Evolutionary conservation across 2,113 vertebrate species (phyloP).

Genomic region (Leptobrachium ailaonicum): DNA sequence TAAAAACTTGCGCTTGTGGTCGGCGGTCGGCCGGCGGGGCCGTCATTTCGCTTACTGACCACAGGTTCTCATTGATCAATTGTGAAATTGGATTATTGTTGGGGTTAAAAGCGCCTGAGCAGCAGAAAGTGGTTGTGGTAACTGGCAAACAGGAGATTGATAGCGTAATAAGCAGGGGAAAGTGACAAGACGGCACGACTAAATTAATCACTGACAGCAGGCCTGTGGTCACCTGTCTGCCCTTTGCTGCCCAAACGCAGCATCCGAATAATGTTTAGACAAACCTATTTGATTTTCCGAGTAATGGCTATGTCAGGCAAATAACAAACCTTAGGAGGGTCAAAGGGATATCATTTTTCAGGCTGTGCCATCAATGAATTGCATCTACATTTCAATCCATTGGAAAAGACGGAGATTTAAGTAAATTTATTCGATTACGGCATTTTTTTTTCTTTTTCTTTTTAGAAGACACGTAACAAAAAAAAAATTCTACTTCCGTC

Average conservation of each 20-base stretch:
- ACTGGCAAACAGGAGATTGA: conserved; percentile 76
- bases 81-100: conserved; percentile 84
- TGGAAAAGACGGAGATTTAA: background rate
- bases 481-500: too few species aligned
- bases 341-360: conserved; percentile 82
- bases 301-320: conserved; percentile 83
- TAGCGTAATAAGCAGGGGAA: conserved; percentile 74
- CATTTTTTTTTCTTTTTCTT: too few species aligned
- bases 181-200: conserved; percentile 71
- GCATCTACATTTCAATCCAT: conserved; percentile 52
- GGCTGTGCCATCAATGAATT: conserved; percentile 72
- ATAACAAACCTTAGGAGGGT: conserved; percentile 81
- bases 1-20: conserved; percentile 61
- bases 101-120: conserved; percentile 81
- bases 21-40: conserved; percentile 65
- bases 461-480: too few species aligned
- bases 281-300: conserved; percentile 84
- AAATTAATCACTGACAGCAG: conserved; percentile 83
- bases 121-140: conserved; percentile 78
- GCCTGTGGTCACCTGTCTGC: conserved; percentile 77
- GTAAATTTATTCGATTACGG: background rate
- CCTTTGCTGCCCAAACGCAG: conserved; percentile 74
- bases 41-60: conserved; percentile 77
- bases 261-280: conserved; percentile 85
- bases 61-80: conserved; percentile 77